Evolutionary conservation across 2,888 invertebrate genomes (phyloP), one percentile per base, ranked within the genome.

Genomic region (Entomobrya multifasciata): DNA sequence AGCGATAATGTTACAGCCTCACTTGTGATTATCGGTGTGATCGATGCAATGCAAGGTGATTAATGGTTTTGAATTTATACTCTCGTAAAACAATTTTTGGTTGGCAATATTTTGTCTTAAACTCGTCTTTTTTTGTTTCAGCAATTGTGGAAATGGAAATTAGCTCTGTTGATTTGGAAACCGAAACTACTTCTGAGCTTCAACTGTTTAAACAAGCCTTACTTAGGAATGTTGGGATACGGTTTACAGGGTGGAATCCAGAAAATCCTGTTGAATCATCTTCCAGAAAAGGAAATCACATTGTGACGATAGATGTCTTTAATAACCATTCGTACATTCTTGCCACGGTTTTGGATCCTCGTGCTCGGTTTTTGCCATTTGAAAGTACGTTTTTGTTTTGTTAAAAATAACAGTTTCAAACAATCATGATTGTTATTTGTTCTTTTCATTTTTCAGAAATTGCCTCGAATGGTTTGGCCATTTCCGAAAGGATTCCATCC

Each of bases 301-400:
- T 79, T 25, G 65, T 65, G 1, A 65, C 47, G 8, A 30, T 47
- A 10, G 49, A 79, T 65, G 10, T 65, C 3, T 44, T 79, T 17
- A 13, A 60, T 2, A 5, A 79, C 30, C 17, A 25, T 10, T 27
- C 3, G 1, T 79, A 55, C 36, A 36, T 79, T 2, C 4, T 65
- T n/a, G 79, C 79, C 11, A n/a, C 79, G 5, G 10, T 79, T 20
- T 49, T 79, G 15, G 79, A 79, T 36, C 79, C 79, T 5, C 17
- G 79, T 5, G 47, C 30, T 1, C 65, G 47, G 25, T 1, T n/a
- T 1, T 11, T 47, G 2, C 47, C 47, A 3, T 79, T 79, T 79
- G n/a, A 79, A 17, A 47, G 79, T 78, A 55, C 5, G n/a, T 55
- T 41, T 20, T 41, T 4, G 17, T 20, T 60, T 57, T 36, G 3